phyloP scores from a whole-genome alignment of 2,888 invertebrate genomes.

The Lasius platythorax region DNA sequence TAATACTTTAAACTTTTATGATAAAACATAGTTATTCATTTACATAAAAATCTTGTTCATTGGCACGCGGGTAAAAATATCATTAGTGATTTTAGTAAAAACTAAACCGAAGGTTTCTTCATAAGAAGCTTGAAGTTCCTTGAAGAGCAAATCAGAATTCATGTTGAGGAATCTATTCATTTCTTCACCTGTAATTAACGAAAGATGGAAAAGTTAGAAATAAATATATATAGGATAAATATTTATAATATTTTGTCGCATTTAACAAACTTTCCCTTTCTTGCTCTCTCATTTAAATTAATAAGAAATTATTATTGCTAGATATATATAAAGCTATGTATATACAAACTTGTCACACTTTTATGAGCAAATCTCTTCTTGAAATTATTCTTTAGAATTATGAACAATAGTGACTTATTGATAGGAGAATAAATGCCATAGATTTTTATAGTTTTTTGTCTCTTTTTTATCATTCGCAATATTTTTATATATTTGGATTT shows the following conservation, averaged over 20 bases:
- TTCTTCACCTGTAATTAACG: conserved; percentile 85
- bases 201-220: conserved; percentile 10
- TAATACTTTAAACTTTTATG: not conserved
- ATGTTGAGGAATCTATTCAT: conserved; percentile 91
- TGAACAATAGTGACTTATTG: no score
- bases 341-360: not conserved
- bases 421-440: not conserved
- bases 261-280: not conserved
- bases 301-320: not conserved
- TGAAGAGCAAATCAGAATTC: conserved; percentile 90
- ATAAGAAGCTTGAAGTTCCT: conserved; percentile 90
- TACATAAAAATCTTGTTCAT: conserved; percentile 89
- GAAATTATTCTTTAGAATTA: no score
- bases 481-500: not conserved
- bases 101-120: conserved; percentile 90
- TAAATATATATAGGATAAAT: not conserved
- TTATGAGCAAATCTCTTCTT: no score
- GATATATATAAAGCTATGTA: not conserved
- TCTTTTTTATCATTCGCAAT: not conserved
- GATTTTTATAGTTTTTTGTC: not conserved
- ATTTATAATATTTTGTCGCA: not conserved
- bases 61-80: conserved; percentile 90
- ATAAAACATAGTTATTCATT: not conserved
- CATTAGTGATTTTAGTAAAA: conserved; percentile 89
- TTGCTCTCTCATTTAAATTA: not conserved